Evolutionary conservation across 2,888 invertebrate species (phyloP), one percentile per base, ranked within the genome.

Genomic region (Drosophila neoperkinsi): DNA sequence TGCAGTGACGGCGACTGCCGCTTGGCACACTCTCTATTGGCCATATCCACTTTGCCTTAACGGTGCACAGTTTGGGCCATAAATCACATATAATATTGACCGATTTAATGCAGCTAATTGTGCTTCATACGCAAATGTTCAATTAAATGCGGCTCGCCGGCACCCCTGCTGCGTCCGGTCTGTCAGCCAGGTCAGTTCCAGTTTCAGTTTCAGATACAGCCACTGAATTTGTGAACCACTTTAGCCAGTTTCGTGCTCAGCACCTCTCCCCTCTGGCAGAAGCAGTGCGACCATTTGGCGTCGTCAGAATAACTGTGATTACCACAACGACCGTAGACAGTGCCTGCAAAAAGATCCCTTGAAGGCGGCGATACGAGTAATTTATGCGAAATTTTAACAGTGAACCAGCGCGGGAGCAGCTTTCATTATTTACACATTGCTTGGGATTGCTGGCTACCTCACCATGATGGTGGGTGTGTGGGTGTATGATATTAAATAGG

Each of bases 101-200:
- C 82, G 79, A 70, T 74, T 89, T 84, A 90, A 84, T 87, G 80
- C 73, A 76, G 58, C 87, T 87, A 89, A 90, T 87, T 90, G 90
- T 80, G 77, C 87, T 89, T 77, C 71, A 89, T 87, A 87, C 87
- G 78, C 87, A 86, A 84, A 89, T 78, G 74, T 87, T 89, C 87
- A 85, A 82, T 89, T 89, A 73, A 76, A 71, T 71, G 50, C 46
- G 38, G 28, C 11, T 18, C 30, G 31, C 25, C 34, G 30, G 13
- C 21, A 0, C 16, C 18, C 62, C 52, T 31, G 16, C 38, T 28
- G n/a, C 18, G 13, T 30, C 4, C 25, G 13, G 16, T 4, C 21
- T n/a, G 41, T 57, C 49, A 74, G n/a, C 36, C 55, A 55, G 46
- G 21, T 21, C 56, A 74, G 18, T 57, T 59, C 13, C 30, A 63